Percentiles rank a stretch among this genome's conserved stretches.
phyloP scores from a whole-genome alignment of 2,113 vertebrate genomes.

The Cyanocitta stelleri region DNA sequence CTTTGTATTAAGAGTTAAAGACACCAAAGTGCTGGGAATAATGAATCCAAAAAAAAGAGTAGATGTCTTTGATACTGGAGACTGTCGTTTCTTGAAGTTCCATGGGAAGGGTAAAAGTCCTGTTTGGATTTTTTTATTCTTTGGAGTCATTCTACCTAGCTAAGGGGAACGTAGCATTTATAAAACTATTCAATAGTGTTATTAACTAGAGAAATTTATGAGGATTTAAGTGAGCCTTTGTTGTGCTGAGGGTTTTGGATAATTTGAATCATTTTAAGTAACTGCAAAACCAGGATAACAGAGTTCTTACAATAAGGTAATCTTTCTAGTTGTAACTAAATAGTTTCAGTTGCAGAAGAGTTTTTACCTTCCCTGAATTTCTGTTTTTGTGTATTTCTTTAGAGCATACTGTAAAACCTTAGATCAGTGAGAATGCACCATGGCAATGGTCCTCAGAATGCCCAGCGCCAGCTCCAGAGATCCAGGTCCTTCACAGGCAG shows the following conservation, averaged over 20 bases:
- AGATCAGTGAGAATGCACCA: conserved; percentile 90
- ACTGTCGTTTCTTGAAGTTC: not conserved
- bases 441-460: conserved; percentile 91
- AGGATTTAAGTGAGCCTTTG: not conserved
- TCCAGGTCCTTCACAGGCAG: conserved; percentile 85
- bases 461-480: conserved; percentile 90
- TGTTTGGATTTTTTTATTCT: not conserved
- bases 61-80: not conserved
- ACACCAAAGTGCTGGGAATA: not conserved
- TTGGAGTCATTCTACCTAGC: not conserved
- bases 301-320: not conserved
- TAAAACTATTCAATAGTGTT: not conserved
- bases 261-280: not conserved
- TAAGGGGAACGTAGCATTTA: fast-evolving
- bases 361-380: conserved; percentile 5
- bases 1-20: not conserved
- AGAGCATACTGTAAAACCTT: conserved; percentile 19
- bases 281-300: not conserved
- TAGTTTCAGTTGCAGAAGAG: not conserved
- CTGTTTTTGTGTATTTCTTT: conserved; percentile 45
- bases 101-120: not conserved
- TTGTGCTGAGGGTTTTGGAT: not conserved
- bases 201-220: not conserved
- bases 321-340: not conserved
- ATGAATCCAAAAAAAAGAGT: not conserved